Conservation (phyloP, 92 coral and sea anemone species). For the Siderastrea radians region DNA sequence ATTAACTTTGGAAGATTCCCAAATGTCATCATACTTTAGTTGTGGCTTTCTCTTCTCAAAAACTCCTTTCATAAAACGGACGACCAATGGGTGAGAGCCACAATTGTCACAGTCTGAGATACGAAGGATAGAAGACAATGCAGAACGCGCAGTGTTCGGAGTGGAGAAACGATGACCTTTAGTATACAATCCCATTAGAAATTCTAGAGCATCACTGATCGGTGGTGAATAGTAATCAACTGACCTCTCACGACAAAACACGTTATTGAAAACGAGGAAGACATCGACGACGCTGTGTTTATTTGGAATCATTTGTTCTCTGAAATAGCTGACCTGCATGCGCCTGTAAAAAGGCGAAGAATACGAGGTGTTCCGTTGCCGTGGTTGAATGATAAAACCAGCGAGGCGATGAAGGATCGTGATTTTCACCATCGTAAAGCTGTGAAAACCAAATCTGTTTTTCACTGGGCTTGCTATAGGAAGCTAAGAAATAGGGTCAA, state of each 20-base stretch:
- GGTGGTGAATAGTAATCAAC: slow-evolving; percentile 62
- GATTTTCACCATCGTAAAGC: slow-evolving; percentile 45
- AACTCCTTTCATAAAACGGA: slow-evolving; percentile 65
- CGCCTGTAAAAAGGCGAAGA: slow-evolving; percentile 49
- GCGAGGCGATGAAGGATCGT: slow-evolving; percentile 41
- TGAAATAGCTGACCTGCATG: slow-evolving; percentile 40
- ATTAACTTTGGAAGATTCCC: slow-evolving; percentile 70
- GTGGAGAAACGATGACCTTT: slow-evolving; percentile 68
- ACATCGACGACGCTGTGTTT: slow-evolving; percentile 41
- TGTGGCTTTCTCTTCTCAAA: slow-evolving; percentile 59
- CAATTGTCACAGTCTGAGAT: slow-evolving; percentile 36
- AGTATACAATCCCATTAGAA: slow-evolving; percentile 65
- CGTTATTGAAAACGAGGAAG: slow-evolving; percentile 46
- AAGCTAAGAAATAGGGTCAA: too few species aligned
- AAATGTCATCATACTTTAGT: slow-evolving; percentile 69
- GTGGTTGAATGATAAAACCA: slow-evolving; percentile 45
- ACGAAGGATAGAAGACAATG: slow-evolving; percentile 54
- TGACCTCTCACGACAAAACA: slow-evolving; percentile 59
- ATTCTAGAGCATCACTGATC: slow-evolving; percentile 67
- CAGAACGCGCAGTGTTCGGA: slow-evolving; percentile 73
- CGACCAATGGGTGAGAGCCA: slow-evolving; percentile 69
- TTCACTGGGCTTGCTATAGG: too few species aligned
- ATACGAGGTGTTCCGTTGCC: slow-evolving; percentile 44
- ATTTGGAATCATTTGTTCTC: slow-evolving; percentile 33
- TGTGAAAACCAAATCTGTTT: slow-evolving; percentile 17